These are phyloP conservation scores for Halotydeus destructor DNA, from an alignment of 1,140 invertebrate genomes.

Conservation along the genomic window DNA sequence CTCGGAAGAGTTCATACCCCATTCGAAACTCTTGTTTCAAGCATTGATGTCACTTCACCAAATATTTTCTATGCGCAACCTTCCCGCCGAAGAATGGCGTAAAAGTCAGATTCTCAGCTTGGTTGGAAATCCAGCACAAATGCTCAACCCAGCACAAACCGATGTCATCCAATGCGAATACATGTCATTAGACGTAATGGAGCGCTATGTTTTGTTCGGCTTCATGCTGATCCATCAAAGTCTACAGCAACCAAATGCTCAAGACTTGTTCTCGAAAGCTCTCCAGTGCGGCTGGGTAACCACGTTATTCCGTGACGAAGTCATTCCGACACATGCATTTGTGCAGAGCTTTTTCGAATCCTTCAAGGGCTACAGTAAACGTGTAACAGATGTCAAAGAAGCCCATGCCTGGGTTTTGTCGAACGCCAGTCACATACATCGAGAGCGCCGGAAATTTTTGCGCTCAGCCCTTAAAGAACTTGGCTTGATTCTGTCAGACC, in stretches of 20 bases:
- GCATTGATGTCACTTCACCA: conserved; percentile 67
- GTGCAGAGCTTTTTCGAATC: conserved; percentile 81
- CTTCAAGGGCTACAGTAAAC: conserved; percentile 81
- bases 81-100: conserved; percentile 79
- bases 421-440: conserved; percentile 66
- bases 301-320: conserved; percentile 88
- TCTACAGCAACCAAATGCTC: conserved; percentile 44
- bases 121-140: conserved; percentile 66
- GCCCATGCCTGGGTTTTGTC: conserved; percentile 70
- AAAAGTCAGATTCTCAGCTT: conserved; percentile 76
- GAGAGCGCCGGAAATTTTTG: conserved; percentile 87
- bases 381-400: conserved; percentile 82
- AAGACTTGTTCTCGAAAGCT: conserved; percentile 72
- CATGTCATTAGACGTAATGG: conserved; percentile 77
- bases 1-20: conserved; percentile 87
- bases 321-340: conserved; percentile 82
- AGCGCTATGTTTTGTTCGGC: conserved; percentile 75
- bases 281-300: conserved; percentile 83
- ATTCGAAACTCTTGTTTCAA: conserved; percentile 60
- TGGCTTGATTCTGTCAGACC: conserved; percentile 82
- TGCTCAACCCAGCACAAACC: conserved; percentile 79
- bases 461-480: conserved; percentile 85
- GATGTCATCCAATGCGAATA: conserved; percentile 73
- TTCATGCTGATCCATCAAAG: conserved; percentile 70
- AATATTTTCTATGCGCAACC: conserved; percentile 69